Percentiles rank a stretch among this genome's conserved stretches.
These are phyloP conservation scores for Girardinus metallicus DNA, from an alignment of 2,797 vertebrate genomes.

Conservation along the genomic window DNA sequence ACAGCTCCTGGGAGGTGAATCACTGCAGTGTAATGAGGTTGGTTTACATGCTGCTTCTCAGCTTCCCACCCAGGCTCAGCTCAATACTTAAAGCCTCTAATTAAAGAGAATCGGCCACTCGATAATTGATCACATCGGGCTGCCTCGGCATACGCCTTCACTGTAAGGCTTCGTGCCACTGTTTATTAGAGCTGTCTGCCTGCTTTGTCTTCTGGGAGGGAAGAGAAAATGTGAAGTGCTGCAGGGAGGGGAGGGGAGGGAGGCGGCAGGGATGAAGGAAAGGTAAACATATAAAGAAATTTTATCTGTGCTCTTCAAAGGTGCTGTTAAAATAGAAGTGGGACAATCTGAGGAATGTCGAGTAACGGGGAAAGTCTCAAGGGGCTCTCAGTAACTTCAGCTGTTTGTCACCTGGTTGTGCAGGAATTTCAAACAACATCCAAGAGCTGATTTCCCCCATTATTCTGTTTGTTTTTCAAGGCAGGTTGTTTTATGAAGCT, in stretches of 20 bases:
- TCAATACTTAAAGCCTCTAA: constrained; percentile 80
- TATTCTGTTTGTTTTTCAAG: constrained; percentile 4
- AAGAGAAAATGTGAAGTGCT: constrained; percentile 37
- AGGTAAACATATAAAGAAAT: constrained; percentile 71
- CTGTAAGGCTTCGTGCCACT: constrained; percentile 63
- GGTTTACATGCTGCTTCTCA: constrained; percentile 76
- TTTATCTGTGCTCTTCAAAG: constrained; percentile 59
- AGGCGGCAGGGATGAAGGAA: constrained; percentile 43
- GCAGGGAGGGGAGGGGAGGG: constrained; percentile 19
- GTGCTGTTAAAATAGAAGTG: constrained; percentile 37
- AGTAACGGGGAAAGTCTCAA: constrained; percentile 39
- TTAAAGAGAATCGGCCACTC: constrained; percentile 80
- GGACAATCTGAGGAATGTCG: constrained; percentile 37
- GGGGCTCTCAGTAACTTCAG: constrained; percentile 27
- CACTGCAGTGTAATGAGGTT: constrained; percentile 81
- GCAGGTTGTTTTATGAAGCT: not conserved
- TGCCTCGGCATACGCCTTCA: constrained; percentile 63
- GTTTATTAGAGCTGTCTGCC: constrained; percentile 76
- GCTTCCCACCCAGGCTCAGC: constrained; percentile 73
- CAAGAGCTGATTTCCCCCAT: not conserved
- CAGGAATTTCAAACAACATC: constrained; percentile 23
- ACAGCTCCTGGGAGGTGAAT: constrained; percentile 79
- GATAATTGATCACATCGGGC: constrained; percentile 80
- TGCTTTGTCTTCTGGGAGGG: constrained; percentile 69
- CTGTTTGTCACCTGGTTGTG: constrained; percentile 22